Evolutionary conservation across 2,113 vertebrate species (phyloP), one percentile per base, ranked within the genome.

Genomic region (Thamnaconus septentrionalis): DNA sequence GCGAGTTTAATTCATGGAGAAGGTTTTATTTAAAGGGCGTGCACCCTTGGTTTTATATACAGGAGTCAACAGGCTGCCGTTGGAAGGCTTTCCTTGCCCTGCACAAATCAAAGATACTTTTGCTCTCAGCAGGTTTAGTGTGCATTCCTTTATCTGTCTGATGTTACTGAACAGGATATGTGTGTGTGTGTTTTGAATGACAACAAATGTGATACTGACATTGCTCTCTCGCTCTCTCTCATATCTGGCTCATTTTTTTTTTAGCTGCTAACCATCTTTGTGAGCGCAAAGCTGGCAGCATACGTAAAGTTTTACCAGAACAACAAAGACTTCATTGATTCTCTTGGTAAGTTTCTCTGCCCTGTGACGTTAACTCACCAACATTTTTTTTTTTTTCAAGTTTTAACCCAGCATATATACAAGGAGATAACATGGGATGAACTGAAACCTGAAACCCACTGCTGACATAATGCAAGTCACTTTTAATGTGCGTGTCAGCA

Each of bases 261-360:
- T 78, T 84, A 99, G 97, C 94, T 99, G 59, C 91, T 99, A 89
- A 99, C 97, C 59, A 99, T 99, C 91, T 99, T 99, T 87, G 96
- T 99, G 83, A 99, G 95, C 73, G 96, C 93, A 73, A 99, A 97
- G 78, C 92, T 99, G 76, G 93, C 80, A 54, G 93, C 96, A 7
- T 99, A 99, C 66, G 94, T 99, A 68, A 98, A 96, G 82, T 99
- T 99, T 88, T 99, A 99, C 87, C 95, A 98, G 90, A 97, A 89
- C 90, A 98, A 99, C 92, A 99, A 99, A 91, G 97, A 99, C 90
- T 99, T 99, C 91, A 98, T 99, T 81, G 96, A 99, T 80, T 99
- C 97, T 64, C 93, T 99, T 46, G 97, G 97, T 99, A 91, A 95
- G 97, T 61, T 31, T 5, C 8, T 3, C n/a, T 5, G 1, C 53